Percentiles rank a stretch among this genome's conserved stretches.
Evolutionary conservation across 2,113 vertebrate species (phyloP).

Genomic region (Anguilla rostrata): DNA sequence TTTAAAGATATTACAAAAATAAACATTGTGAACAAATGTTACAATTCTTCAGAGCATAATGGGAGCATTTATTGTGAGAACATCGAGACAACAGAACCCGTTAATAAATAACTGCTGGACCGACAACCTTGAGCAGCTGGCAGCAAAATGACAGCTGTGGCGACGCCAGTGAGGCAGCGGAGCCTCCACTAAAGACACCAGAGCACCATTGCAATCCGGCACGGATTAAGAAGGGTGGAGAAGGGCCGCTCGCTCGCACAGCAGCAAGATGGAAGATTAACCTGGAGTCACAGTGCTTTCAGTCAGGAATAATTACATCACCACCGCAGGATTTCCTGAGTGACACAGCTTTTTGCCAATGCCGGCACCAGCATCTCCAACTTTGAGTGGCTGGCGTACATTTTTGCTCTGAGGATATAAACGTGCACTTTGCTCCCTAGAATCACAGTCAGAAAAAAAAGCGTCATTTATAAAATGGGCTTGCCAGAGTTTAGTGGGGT

Average conservation of each 20-base stretch:
- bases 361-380: background rate
- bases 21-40: slow-evolving; percentile 3
- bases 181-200: background rate
- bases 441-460: background rate
- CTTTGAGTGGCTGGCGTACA: background rate
- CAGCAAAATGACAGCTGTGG: background rate
- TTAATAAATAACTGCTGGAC: background rate
- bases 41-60: slow-evolving; percentile 33
- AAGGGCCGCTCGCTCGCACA: background rate
- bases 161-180: slow-evolving; percentile 17
- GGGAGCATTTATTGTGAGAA: slow-evolving; percentile 47
- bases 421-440: background rate
- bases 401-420: background rate
- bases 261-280: background rate
- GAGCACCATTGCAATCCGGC: slow-evolving; percentile 15
- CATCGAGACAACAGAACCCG: background rate
- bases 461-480: background rate
- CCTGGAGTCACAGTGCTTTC: slow-evolving; percentile 15
- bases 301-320: background rate
- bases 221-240: background rate
- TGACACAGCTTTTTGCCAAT: background rate
- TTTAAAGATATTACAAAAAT: slow-evolving; percentile 34
- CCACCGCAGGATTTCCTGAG: slow-evolving; percentile 15
- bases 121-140: background rate
- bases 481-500: background rate